Base-by-base conservation (phyloP, 1,140 invertebrate species). In the Aphelenchoides fujianensis region DNA sequence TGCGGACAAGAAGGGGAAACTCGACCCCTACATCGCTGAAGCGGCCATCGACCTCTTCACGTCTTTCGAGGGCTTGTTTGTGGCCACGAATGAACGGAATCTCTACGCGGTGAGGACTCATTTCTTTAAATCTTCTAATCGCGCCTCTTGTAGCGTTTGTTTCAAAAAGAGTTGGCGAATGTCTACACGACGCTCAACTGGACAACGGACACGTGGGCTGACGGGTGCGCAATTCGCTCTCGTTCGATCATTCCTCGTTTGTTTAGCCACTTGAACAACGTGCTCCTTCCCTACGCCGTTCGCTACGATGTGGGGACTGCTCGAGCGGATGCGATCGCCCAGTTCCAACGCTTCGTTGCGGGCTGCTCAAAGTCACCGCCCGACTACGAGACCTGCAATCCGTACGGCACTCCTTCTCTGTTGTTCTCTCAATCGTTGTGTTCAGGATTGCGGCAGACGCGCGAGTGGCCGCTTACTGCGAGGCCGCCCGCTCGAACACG, bases 371-470 rank as follows among this genome's bases (percentile, higher is more conserved):
- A n/a, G n/a, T n/a, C n/a, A n/a, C n/a, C n/a, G n/a, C n/a, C n/a
- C n/a, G 19, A 59, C 34, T 59, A 5, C 5, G 55, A 59, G 23
- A 59, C 5, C 34, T 59, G 55, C 55, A 59, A 53, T 48, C 35
- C 37, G n/a, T n/a, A n/a, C n/a, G n/a, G n/a, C n/a, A n/a, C n/a
- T n/a, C n/a, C n/a, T n/a, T n/a, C n/a, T n/a, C n/a, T n/a, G n/a
- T n/a, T n/a, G n/a, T n/a, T n/a, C n/a, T n/a, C n/a, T n/a, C n/a
- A n/a, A n/a, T n/a, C n/a, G n/a, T n/a, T n/a, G n/a, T n/a, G n/a
- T 61, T 28, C 36, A 61, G 59, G 1, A 34, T 66, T 36, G 0
- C 12, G n/a, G 63, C 63, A 12, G 63, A 66, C 32, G 16, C 63
- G 2, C 16, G 63, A 1, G n/a, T 19, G 23, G 63, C 63, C 53